Percentiles rank a stretch among this genome's conserved stretches.
phyloP scores from a whole-genome alignment of 2,888 invertebrate genomes.

The Hartigia nigra region DNA sequence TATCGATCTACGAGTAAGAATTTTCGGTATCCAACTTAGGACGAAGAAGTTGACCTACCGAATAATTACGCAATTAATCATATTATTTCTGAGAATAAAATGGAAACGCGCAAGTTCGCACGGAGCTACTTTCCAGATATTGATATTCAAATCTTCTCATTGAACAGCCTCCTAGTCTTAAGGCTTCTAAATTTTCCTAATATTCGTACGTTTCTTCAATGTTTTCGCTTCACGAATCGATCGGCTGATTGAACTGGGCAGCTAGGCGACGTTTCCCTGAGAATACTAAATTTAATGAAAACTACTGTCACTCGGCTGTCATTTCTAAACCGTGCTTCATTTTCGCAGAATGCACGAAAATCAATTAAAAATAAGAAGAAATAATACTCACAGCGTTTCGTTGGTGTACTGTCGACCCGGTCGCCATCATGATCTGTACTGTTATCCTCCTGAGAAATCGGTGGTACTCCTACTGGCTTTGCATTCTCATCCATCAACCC shows the following conservation, averaged over 20 bases:
- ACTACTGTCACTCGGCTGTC: background rate
- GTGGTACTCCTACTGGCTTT: background rate
- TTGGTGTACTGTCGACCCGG: conserved; percentile 47
- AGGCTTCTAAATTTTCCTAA: background rate
- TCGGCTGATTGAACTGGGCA: conserved; percentile 65
- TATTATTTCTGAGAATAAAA: background rate
- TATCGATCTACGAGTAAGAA: background rate
- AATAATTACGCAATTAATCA: background rate
- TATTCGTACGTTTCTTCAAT: background rate
- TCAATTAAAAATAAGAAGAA: conserved; percentile 6
- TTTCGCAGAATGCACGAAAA: background rate
- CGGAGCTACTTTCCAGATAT: background rate
- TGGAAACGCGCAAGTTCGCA: background rate
- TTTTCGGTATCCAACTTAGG: background rate
- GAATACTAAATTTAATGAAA: conserved; percentile 40
- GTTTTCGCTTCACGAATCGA: conserved; percentile 44
- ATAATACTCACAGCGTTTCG: conserved; percentile 49
- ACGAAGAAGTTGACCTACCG: background rate
- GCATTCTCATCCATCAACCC: background rate
- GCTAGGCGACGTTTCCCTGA: conserved; percentile 65
- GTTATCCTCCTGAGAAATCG: conserved; percentile 24
- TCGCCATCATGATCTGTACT: conserved; percentile 41
- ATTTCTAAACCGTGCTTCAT: background rate
- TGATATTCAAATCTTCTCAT: background rate
- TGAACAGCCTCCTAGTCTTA: background rate